Percentiles rank a stretch among this genome's conserved stretches.
Conservation (phyloP, 2,113 vertebrate genomes). For the western clawed frog (Xenopus tropicalis) region UCB_Xtro_10.0 CM004443.2:114023001-114023500, state of each 20-base stretch:
- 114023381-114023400: constrained; percentile 2
- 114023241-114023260: constrained; percentile 3
- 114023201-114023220: constrained; percentile 33
- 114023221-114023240: constrained; percentile 4
- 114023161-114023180: neutral
- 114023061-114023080: too few species aligned
- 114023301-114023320: constrained; percentile 17
- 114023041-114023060: too few species aligned
- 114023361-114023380: constrained; percentile 8
- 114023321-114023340: constrained; percentile 22
- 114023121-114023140: too few species aligned
- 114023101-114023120: too few species aligned
- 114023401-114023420: neutral
- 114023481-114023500: neutral
- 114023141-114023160: neutral
- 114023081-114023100: too few species aligned
- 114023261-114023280: constrained; percentile 28
- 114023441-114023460: neutral
- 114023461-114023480: neutral
- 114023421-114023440: neutral
- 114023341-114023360: constrained; percentile 18
- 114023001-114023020: too few species aligned
- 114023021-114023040: too few species aligned
- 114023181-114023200: constrained; percentile 13
- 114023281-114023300: constrained; percentile 38